These are phyloP conservation scores for Bruchidius siliquastri DNA, from an alignment of 2,888 invertebrate species.

Conservation along the genomic window DNA sequence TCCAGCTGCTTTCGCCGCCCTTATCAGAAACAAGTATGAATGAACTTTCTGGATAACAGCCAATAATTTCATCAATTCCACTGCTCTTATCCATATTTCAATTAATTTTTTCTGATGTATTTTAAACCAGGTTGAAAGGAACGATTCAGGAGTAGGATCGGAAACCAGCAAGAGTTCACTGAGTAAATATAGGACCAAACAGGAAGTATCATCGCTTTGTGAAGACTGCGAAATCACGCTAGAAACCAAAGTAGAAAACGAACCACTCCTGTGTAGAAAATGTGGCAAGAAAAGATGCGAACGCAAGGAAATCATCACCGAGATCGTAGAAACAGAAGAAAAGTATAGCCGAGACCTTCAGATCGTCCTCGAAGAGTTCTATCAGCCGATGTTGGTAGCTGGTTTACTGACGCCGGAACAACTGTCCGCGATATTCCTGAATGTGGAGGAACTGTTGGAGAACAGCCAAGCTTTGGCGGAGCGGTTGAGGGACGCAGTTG, in stretches of 20 bases:
- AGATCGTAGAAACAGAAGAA: slow-evolving; percentile 93
- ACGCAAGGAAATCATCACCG: slow-evolving; percentile 88
- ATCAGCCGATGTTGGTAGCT: slow-evolving; percentile 88
- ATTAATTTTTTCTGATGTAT: too few species aligned
- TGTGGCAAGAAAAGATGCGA: slow-evolving; percentile 85
- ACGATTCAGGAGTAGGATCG: slow-evolving; percentile 89
- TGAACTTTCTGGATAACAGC: too few species aligned
- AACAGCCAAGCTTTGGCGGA: slow-evolving; percentile 79
- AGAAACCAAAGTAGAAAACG: slow-evolving; percentile 75
- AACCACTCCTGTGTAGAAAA: slow-evolving; percentile 79
- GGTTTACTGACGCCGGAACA: slow-evolving; percentile 88
- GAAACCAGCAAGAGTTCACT: slow-evolving; percentile 85
- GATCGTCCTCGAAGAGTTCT: slow-evolving; percentile 89
- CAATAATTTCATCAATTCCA: too few species aligned
- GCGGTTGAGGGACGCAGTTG: slow-evolving; percentile 79
- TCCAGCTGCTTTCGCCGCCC: too few species aligned
- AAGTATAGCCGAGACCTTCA: slow-evolving; percentile 91
- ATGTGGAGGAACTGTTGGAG: slow-evolving; percentile 86
- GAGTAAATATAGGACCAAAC: slow-evolving; percentile 65
- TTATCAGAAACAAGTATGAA: too few species aligned
- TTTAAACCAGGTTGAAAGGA: slow-evolving; percentile 57
- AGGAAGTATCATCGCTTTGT: slow-evolving; percentile 53
- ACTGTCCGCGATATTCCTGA: slow-evolving; percentile 86
- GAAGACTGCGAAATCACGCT: slow-evolving; percentile 76
- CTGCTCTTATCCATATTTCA: too few species aligned